Evolutionary conservation across 2,888 invertebrate genomes (phyloP), one percentile per base, ranked within the genome.

Genomic region (Torymus aiolomorphi): DNA sequence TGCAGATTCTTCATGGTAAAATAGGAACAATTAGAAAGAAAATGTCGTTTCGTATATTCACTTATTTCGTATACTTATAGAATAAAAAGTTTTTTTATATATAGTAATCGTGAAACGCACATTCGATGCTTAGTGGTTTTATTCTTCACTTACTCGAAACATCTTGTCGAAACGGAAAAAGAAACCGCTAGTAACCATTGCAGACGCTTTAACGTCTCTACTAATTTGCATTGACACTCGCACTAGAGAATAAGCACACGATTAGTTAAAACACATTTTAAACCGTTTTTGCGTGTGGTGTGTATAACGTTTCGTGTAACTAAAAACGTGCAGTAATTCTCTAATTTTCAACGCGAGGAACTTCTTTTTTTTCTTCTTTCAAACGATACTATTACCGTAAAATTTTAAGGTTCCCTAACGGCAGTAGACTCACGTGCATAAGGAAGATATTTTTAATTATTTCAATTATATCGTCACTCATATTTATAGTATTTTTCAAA

Each of bases 301-400:
- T 31, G 3, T n/a, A n/a, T 31, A 31, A 69, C 54, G 65, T 42
- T 63, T 20, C 12, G 59, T 72, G 70, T 57, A 73, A 78, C 72
- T 66, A 72, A 78, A 66, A 54, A 78, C 61, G 75, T 73, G 65
- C 65, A 49, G 24, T 72, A 42, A 78, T 67, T 67, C 54, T 62
- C 61, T 57, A 73, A 73, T 61, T 77, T 61, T n/a, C 75, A 76
- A 76, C 75, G 67, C 75, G 75, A 76, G 70, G 76, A 76, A 76
- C 76, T 76, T 70, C 31, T 1, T 2, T 31, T 31, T 31, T 31
- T 31, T 31, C 5, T 31, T 31, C 31, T 67, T 74, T 66, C 62
- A 76, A 76, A 76, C 69, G 62, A 63, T 63, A 51, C 61, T 76
- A 59, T 52, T 61, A 69, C 61, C 67, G 75, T 76, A 61, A 67